These are phyloP conservation scores for Trachymyrmex cornetzi DNA, from an alignment of 1,140 invertebrate species.

Conservation along the genomic window DNA sequence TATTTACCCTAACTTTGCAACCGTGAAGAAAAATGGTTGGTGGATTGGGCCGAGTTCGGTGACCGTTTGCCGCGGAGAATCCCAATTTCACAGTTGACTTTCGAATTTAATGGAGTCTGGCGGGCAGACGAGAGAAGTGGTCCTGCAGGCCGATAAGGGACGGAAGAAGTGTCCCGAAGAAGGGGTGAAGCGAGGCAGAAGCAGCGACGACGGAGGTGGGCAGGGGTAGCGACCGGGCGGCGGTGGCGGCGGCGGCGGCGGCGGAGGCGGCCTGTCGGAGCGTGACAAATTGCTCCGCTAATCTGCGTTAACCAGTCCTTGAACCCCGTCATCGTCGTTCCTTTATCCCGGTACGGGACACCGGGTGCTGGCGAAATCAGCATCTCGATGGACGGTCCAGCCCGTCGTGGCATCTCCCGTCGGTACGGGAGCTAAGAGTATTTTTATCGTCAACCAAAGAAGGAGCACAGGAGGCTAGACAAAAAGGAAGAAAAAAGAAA, in stretches of 20 bases:
- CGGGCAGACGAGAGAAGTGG: constrained; percentile 67
- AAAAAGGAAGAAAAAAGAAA: neutral
- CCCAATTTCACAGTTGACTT: constrained; percentile 77
- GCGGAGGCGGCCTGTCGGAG: constrained; percentile 81
- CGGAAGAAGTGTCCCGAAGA: constrained; percentile 64
- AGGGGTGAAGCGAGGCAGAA: constrained; percentile 65
- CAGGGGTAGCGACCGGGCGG: constrained; percentile 36
- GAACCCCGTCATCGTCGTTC: constrained; percentile 79
- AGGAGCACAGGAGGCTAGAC: neutral
- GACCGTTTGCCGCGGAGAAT: constrained; percentile 44
- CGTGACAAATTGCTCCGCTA: constrained; percentile 85
- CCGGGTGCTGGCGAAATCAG: constrained; percentile 69
- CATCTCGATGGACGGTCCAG: constrained; percentile 34
- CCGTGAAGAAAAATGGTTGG: constrained; percentile 25
- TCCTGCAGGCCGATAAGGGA: constrained; percentile 64
- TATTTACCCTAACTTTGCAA: neutral
- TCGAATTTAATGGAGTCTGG: constrained; percentile 77
- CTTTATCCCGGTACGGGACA: constrained; percentile 80
- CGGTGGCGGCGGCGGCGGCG: constrained; percentile 43
- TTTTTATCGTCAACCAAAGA: neutral
- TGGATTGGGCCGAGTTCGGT: constrained; percentile 56
- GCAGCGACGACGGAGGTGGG: constrained; percentile 28
- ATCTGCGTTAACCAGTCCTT: constrained; percentile 85
- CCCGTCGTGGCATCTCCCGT: constrained; percentile 3
- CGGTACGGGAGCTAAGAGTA: neutral